These are phyloP conservation scores for Silurus lanzhouensis DNA, from an alignment of 2,797 vertebrate species.

Conservation along the genomic window DNA sequence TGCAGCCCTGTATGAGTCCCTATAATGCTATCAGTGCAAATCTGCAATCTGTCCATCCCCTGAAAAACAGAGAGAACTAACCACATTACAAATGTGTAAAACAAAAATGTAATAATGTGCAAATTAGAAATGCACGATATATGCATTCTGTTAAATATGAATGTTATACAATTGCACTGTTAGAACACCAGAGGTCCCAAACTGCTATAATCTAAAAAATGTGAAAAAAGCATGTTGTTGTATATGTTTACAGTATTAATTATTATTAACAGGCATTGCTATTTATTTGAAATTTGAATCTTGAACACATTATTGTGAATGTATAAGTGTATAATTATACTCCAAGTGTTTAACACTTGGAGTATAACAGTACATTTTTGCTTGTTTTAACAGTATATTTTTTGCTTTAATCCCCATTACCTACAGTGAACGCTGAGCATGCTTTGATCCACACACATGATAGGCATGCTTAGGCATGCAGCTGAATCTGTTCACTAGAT, in stretches of 20 bases:
- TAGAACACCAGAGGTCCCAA: conserved; percentile 2
- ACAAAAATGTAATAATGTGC: neutral
- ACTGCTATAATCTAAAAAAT: neutral
- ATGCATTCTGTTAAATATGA: neutral
- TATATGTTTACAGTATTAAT: too few species aligned
- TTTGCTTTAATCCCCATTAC: conserved; percentile 26
- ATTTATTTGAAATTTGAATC: neutral
- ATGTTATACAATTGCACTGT: neutral
- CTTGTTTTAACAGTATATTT: neutral
- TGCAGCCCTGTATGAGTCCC: neutral
- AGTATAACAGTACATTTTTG: neutral
- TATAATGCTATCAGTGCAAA: neutral
- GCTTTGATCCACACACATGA: neutral
- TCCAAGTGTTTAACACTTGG: neutral
- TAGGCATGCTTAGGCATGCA: neutral
- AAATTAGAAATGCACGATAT: neutral
- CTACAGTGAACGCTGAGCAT: neutral
- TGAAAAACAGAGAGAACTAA: neutral
- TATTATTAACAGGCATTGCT: too few species aligned
- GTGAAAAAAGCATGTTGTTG: too few species aligned
- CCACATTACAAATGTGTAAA: neutral
- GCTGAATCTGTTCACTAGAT: neutral
- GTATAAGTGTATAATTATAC: neutral
- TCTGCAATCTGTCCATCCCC: neutral
- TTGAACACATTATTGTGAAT: neutral